Conservation (phyloP, 1,140 invertebrate genomes). For the Scylla paramamosain region DNA sequence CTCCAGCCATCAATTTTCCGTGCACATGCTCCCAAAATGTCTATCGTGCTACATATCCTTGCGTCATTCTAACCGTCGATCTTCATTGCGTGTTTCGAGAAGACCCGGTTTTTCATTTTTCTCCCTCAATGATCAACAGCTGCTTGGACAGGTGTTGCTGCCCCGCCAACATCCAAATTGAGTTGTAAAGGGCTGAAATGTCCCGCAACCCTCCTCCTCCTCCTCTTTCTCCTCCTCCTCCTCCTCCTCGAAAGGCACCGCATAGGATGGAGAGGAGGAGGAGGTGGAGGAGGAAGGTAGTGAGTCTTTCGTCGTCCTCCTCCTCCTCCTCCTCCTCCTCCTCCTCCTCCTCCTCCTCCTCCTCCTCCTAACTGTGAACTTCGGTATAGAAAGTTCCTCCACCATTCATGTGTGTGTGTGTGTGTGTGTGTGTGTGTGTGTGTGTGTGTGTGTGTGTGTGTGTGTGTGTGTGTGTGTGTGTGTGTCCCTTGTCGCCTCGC, state of each 20-base stretch:
- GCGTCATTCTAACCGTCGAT: background rate
- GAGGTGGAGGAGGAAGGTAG: background rate
- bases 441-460: slow-evolving; percentile 14
- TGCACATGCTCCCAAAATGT: background rate
- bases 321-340: no score
- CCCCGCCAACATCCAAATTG: background rate
- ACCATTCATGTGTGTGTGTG: background rate
- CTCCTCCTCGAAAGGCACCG: background rate
- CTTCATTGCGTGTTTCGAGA: background rate
- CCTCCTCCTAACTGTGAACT: background rate
- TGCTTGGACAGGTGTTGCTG: background rate
- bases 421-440: slow-evolving; percentile 20
- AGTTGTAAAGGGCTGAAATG: slow-evolving; percentile 12
- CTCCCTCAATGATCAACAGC: background rate
- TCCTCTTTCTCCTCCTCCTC: background rate
- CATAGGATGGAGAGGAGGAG: background rate
- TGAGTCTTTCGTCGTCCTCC: background rate
- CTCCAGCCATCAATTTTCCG: background rate
- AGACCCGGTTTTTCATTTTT: background rate
- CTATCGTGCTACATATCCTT: background rate
- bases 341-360: background rate
- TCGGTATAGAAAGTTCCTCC: slow-evolving; percentile 6
- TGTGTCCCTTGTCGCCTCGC: background rate
- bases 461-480: slow-evolving; percentile 15
- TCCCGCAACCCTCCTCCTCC: background rate